Percentiles rank a stretch among this genome's conserved stretches.
Conservation (phyloP, 2,888 invertebrate genomes). For the Mylabris sibirica region DNA sequence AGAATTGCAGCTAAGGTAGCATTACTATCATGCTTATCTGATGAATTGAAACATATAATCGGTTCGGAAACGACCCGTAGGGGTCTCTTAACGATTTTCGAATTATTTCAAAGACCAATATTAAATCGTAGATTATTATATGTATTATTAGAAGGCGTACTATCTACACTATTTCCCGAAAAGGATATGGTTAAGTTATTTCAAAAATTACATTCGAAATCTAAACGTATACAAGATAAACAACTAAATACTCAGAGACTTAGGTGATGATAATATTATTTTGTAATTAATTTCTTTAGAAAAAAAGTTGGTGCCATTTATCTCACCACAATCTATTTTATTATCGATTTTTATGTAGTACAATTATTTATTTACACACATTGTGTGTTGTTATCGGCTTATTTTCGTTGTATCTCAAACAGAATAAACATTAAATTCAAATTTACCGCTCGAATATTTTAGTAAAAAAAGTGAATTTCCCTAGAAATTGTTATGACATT, state of each 20-base stretch:
- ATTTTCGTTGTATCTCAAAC: background rate
- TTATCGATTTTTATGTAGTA: conserved; percentile 7
- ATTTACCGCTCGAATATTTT: background rate
- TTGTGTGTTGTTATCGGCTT: background rate
- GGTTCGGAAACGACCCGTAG: conserved; percentile 87
- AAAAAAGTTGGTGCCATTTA: conserved; percentile 5
- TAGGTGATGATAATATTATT: conserved; percentile 53
- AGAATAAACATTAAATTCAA: background rate
- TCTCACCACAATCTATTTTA: conserved; percentile 3
- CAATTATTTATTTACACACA: background rate
- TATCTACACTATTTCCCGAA: conserved; percentile 81
- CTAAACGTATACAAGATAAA: conserved; percentile 57
- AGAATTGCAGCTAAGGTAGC: conserved; percentile 87
- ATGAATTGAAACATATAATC: conserved; percentile 88
- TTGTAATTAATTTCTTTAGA: background rate
- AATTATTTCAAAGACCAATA: conserved; percentile 85
- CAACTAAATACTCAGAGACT: conserved; percentile 40
- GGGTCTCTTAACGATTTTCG: conserved; percentile 84
- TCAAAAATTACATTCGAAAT: conserved; percentile 75
- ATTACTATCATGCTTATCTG: conserved; percentile 82
- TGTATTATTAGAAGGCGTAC: conserved; percentile 83
- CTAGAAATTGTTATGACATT: background rate
- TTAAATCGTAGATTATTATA: conserved; percentile 85
- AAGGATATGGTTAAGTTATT: conserved; percentile 77
- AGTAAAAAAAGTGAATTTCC: background rate